Base-by-base conservation (phyloP, 2,888 invertebrate genomes). In the Diarsia rubi region DNA sequence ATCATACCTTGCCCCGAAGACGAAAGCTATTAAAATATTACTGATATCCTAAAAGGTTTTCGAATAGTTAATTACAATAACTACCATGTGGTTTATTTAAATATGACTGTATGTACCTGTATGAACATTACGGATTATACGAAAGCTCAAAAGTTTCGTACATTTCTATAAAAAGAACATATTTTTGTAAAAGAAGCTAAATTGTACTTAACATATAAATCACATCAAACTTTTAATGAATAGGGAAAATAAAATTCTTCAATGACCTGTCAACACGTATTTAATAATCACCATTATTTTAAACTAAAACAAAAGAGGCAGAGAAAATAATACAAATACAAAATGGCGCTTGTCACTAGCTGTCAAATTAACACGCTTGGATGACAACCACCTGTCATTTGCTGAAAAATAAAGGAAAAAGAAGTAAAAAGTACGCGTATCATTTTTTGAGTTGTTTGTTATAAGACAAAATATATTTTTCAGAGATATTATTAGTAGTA, bases 301-400 rank as follows among this genome's bases (percentile, higher is more conserved):
- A 37, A 57, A 67, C 12, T 27, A 27, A 84, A 86, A 88, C 83
- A 87, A 87, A 88, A 72, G 81, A 81, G 80, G 84, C 85, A 84
- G 76, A 77, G 90, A 88, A 80, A 76, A 78, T n/a, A 37, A 79
- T 77, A 90, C 91, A 78, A 85, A 84, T 79, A 78, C 81, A 91
- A 91, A 74, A 90, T 90, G 90, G 88, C 88, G 69, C n/a, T 11
- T 84, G 89, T 90, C 90, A 85, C 83, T 88, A 85, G 77, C 84
- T 91, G 90, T 91, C 92, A 92, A 92, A 93, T 90, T 89, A 90
- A 83, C 88, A 87, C 81, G 83, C 62, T 73, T 16, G 16, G 81
- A 57, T 85, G 89, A 89, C 86, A 86, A 60, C 70, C 74, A 75
- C 42, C 74, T 83, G 87, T 87, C 88, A 75, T 59, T 83, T 14